Evolutionary conservation across 1,140 invertebrate species (phyloP), one percentile per base, ranked within the genome.

Genomic region (Augochlora pura): DNA sequence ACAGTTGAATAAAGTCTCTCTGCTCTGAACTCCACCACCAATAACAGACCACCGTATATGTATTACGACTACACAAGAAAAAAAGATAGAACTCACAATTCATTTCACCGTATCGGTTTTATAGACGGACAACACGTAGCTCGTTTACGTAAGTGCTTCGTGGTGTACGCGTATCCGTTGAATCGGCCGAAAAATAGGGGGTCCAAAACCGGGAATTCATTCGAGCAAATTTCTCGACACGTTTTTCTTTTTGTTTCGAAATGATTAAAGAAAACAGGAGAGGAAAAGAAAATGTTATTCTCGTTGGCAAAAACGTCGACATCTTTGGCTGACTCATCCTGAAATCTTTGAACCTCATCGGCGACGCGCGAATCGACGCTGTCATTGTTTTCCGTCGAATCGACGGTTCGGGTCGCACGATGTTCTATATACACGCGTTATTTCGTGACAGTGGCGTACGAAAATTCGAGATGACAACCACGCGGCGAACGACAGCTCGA

Each of bases 291-390:
- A 16, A 52, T 1, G 42, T 3, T 23, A 10, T 8, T 59, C 68
- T 76, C 25, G 27, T 12, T 32, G 32, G 32, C 7, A 46, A 25
- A 38, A 63, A 77, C 52, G 70, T 71, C n/a, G 12, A 77, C n/a
- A 78, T 42, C 18, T n/a, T 54, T 27, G n/a, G 72, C 38, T 65
- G 16, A 52, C 49, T 21, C 32, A 18, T 32, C 32, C 16, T 32
- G 46, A 32, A n/a, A 7, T 63, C 38, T 18, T 32, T 0, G 46
- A 76, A 59, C 46, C 23, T 72, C 4, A 60, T 60, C n/a, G 23
- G 54, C 23, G 49, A 42, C 59, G 23, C 3, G 16, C 10, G 25
- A 32, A 67, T 42, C n/a, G 60, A 64, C 14, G 32, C 23, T 72
- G 68, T 77, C 76, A 77, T 71, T 12, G 21, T 1, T 16, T 63